A percentile compares a stretch with the other conserved stretches of the same genome.
These are phyloP conservation scores for Pogonophryne albipinna DNA, from an alignment of 2,797 vertebrate genomes.

Conservation along the genomic window DNA sequence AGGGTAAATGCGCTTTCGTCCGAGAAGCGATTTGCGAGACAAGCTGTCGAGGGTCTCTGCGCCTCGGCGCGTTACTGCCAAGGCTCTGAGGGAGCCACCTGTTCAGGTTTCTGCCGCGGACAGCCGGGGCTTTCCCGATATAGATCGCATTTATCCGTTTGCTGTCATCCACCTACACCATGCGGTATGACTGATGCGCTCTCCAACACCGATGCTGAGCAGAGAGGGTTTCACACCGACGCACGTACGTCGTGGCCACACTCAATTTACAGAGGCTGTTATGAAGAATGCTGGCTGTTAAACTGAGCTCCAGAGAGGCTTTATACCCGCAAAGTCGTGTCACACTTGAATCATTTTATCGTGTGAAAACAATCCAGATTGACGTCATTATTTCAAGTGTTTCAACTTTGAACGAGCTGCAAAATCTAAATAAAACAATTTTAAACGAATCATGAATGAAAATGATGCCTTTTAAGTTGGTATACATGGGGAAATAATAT, in stretches of 20 bases:
- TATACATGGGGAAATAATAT: background rate
- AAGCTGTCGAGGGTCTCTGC: conserved; percentile 77
- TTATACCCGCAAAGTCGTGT: background rate
- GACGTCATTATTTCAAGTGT: background rate
- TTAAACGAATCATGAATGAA: background rate
- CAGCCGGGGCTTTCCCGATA: conserved; percentile 77
- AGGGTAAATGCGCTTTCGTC: conserved; percentile 74
- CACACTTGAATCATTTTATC: background rate
- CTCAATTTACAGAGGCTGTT: conserved; percentile 21
- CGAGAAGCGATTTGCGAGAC: conserved; percentile 79
- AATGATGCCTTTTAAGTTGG: background rate
- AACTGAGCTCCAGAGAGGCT: background rate
- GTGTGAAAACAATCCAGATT: background rate
- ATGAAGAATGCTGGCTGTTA: conserved; percentile 4
- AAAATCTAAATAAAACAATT: no score
- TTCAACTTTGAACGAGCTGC: background rate
- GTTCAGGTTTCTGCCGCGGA: conserved; percentile 80
- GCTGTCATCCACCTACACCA: conserved; percentile 64
- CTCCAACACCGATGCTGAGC: conserved; percentile 46
- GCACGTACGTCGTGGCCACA: conserved; percentile 29
- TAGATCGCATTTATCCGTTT: conserved; percentile 73
- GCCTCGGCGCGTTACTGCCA: conserved; percentile 62
- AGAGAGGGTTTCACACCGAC: conserved; percentile 41
- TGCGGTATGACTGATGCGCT: conserved; percentile 48
- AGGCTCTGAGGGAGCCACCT: conserved; percentile 76